Percentiles rank a stretch among this genome's conserved stretches.
phyloP scores from a whole-genome alignment of 2,113 vertebrate species.

The Sturnira hondurensis region DNA sequence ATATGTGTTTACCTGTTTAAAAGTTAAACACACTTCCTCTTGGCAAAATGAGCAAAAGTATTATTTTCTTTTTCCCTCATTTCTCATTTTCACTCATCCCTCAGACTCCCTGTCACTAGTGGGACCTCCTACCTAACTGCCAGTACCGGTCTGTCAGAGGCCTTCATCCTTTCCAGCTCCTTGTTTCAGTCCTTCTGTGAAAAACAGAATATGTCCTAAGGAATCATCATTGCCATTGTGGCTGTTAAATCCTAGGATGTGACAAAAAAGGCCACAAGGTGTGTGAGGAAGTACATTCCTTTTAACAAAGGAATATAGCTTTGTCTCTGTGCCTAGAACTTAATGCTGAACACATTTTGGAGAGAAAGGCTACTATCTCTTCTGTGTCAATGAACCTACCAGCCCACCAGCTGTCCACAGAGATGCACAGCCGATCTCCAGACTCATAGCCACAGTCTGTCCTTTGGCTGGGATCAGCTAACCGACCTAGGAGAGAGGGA shows the following conservation, averaged over 20 bases:
- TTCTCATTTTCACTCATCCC: neutral
- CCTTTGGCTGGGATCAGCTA: constrained; percentile 71
- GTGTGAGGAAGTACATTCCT: neutral
- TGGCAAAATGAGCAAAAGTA: neutral
- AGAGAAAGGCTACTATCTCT: neutral
- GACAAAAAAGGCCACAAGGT: neutral
- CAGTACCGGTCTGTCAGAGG: neutral
- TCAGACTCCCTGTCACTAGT: neutral
- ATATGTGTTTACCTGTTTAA: neutral
- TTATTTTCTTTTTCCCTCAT: neutral
- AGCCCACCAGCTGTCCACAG: constrained; percentile 84
- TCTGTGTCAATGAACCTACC: constrained; percentile 75
- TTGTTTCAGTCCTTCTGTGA: neutral
- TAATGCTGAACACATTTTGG: neutral
- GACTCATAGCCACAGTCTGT: constrained; percentile 70
- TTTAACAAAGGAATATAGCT: neutral
- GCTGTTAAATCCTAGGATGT: neutral
- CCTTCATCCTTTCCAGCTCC: neutral
- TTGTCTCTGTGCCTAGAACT: neutral
- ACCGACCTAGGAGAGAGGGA: constrained; percentile 76
- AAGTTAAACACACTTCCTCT: neutral
- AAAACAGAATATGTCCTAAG: neutral
- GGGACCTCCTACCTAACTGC: neutral
- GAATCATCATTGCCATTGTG: neutral
- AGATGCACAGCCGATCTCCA: constrained; percentile 71